Evolutionary conservation across 2,888 invertebrate species (phyloP).

Genomic region (Leptothorax acervorum): DNA sequence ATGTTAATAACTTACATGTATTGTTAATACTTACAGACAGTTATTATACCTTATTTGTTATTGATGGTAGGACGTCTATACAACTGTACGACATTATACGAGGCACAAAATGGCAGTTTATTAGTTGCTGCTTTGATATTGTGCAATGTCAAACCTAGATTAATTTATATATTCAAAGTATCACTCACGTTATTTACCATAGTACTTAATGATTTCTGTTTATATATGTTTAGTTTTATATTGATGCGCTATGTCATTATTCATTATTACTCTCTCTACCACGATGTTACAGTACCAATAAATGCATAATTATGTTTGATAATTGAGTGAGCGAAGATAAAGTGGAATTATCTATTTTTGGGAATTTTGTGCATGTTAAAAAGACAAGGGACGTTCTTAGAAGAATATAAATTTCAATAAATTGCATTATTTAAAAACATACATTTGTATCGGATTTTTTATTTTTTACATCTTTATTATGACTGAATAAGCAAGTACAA

Average conservation of each 20-base stretch:
- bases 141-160: conserved; percentile 78
- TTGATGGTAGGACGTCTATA: conserved; percentile 74
- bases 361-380: conserved; percentile 1
- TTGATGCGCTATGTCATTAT: conserved; percentile 69
- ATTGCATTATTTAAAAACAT: not conserved
- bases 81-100: conserved; percentile 54
- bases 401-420: conserved; percentile 22
- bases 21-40: conserved; percentile 74
- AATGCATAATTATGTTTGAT: conserved; percentile 33
- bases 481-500: conserved; percentile 18
- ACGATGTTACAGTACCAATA: not conserved
- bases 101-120: conserved; percentile 70
- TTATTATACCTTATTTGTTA: conserved; percentile 77
- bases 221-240: conserved; percentile 80
- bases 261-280: conserved; percentile 17
- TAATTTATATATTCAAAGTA: conserved; percentile 74
- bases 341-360: not conserved
- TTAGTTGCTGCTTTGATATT: conserved; percentile 79
- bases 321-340: not conserved
- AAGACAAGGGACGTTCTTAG: not conserved
- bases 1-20: not conserved
- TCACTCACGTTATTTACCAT: conserved; percentile 64
- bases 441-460: not conserved
- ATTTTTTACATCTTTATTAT: not conserved
- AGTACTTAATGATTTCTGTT: conserved; percentile 75